phyloP scores from a whole-genome alignment of 92 coral and sea anemone genomes.

The Plumapathes pennacea region DNA sequence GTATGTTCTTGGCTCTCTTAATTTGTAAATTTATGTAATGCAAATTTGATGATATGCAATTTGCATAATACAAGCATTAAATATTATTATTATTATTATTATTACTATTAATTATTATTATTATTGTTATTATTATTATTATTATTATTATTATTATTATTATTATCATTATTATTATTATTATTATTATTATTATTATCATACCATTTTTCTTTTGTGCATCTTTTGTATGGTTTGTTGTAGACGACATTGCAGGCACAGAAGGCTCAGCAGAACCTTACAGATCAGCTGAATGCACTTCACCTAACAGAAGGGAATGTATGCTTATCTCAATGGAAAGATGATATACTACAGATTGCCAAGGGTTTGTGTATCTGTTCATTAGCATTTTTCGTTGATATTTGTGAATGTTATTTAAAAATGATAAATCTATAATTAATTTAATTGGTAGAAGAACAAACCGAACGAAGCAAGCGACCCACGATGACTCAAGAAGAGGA shows the following conservation, averaged over 20 bases:
- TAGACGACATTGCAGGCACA: constrained; percentile 18
- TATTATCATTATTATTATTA: too few relatives aligned
- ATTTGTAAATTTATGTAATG: too few relatives aligned
- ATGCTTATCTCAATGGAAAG: constrained; percentile 18
- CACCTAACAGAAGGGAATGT: constrained; percentile 2
- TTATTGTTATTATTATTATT: too few relatives aligned
- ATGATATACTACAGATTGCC: constrained; percentile 37
- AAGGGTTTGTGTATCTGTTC: constrained; percentile 26
- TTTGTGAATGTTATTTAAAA: not conserved
- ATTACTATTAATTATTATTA: too few relatives aligned
- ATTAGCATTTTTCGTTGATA: not conserved
- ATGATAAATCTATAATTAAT: not conserved
- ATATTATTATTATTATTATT: too few relatives aligned
- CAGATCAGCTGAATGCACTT: constrained; percentile 7
- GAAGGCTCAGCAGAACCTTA: not conserved
- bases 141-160: too few relatives aligned
- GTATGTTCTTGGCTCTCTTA: not conserved
- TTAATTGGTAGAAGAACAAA: constrained; percentile 18
- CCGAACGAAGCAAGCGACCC: constrained; percentile 1
- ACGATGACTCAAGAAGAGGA: constrained; percentile 13
- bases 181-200: too few relatives aligned
- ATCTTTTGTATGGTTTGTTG: not conserved
- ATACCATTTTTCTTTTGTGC: not conserved
- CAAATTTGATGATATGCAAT: too few relatives aligned
- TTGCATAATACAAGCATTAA: too few relatives aligned